Evolutionary conservation across 2,888 invertebrate genomes (phyloP), one percentile per base, ranked within the genome.

Genomic region (Eledone cirrhosa): DNA sequence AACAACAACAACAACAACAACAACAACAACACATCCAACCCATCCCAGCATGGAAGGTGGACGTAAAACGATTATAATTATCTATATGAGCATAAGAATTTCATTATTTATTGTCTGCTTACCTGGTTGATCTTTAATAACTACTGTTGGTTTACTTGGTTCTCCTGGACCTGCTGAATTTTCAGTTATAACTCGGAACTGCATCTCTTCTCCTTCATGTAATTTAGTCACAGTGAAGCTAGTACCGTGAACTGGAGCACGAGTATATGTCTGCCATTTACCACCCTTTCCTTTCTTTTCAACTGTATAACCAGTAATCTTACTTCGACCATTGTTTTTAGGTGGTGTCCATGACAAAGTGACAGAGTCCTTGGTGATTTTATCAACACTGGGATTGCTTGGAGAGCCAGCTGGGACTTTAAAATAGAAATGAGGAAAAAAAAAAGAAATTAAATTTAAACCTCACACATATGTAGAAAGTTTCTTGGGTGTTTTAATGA

Each of bases 181-280:
- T 63, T 98, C 95, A 65, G 99, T 99, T 80, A 94, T 93, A 14
- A 98, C 95, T 81, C 98, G 94, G 94, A 99, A 99, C 91, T 98
- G 97, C 89, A 97, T 98, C 80, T 95, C 94, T 87, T 94, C 94
- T 79, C 98, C 98, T 91, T 98, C 98, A 79, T 95, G 95, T 77
- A 99, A 92, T 87, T 95, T 94, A 0, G 96, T 95, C 77, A 97
- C 94, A 19, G 94, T 95, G 2, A 93, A 96, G 48, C 93, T 94
- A 0, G 94, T 95, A 83, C 93, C 92, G 86, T 94, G 94, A 78
- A 94, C 95, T 16, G 95, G 86, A 19, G 97, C 94, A 92, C 97
- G 97, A 79, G 83, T 82, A 77, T 87, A 88, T 78, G 89, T 87
- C 59, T 83, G 83, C 90, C 90, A 90, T 78, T 89, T 88, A 22